These are phyloP conservation scores for Caenorhabditis sp. DNA, from an alignment of 2,888 invertebrate genomes.

Conservation along the genomic window DNA sequence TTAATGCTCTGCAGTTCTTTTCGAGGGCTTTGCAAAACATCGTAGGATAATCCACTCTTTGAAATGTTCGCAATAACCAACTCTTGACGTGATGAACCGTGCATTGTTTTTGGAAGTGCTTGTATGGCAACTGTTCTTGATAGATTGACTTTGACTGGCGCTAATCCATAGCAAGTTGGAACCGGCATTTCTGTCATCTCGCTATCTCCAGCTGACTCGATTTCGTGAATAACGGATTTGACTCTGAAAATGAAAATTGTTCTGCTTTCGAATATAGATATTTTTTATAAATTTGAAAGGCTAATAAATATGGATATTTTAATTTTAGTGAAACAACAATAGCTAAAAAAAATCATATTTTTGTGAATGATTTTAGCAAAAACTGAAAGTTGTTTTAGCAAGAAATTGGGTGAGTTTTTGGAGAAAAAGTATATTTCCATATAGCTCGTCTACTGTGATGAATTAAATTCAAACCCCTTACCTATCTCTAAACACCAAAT, in stretches of 20 bases:
- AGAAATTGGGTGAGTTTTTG: too few relatives aligned
- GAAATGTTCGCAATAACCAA: slow-evolving; percentile 15
- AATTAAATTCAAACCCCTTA: background rate
- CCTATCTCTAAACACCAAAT: slow-evolving; percentile 28
- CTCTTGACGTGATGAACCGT: slow-evolving; percentile 15
- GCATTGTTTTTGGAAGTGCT: slow-evolving; percentile 18
- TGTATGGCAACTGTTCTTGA: slow-evolving; percentile 17
- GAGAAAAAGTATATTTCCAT: too few relatives aligned
- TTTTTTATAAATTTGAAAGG: background rate
- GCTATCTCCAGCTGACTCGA: slow-evolving; percentile 19
- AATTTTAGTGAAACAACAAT: too few relatives aligned
- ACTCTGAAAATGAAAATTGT: slow-evolving; percentile 4
- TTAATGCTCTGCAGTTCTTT: slow-evolving; percentile 14
- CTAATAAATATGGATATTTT: too few relatives aligned
- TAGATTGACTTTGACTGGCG: slow-evolving; percentile 15
- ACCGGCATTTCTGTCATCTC: slow-evolving; percentile 33
- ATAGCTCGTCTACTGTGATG: too few relatives aligned
- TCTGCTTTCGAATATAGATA: background rate
- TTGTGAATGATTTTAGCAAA: too few relatives aligned
- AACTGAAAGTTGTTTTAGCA: too few relatives aligned
- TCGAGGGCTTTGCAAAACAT: slow-evolving; percentile 2
- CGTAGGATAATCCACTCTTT: slow-evolving; percentile 8
- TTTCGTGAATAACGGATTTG: slow-evolving; percentile 16
- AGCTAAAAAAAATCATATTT: too few relatives aligned
- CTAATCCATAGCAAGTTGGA: slow-evolving; percentile 23